Evolutionary conservation across 64 coral and sea anemone genomes (phyloP).

Genomic region (Catalaphyllia jardinei): DNA sequence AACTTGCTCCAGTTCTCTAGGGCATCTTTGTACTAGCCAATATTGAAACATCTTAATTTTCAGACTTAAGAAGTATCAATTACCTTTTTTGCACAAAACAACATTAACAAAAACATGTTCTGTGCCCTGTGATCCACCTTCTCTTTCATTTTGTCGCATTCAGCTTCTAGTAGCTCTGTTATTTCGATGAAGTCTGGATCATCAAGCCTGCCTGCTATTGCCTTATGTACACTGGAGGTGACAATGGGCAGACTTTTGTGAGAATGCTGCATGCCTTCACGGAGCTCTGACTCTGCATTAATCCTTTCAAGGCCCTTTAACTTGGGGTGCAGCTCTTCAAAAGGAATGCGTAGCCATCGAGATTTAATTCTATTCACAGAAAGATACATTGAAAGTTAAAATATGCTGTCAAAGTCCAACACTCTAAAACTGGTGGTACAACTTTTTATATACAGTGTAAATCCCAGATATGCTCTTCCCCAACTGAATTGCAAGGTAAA

Average conservation of each 20-base stretch:
- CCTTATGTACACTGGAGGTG: neutral
- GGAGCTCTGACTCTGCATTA: neutral
- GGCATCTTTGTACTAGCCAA: too few species aligned
- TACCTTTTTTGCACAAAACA: neutral
- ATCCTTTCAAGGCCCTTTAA: constrained; percentile 1
- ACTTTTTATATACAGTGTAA: too few species aligned
- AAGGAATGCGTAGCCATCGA: constrained; percentile 16
- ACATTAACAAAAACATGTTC: constrained; percentile 1
- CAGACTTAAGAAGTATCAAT: neutral
- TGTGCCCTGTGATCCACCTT: neutral
- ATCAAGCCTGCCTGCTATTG: neutral
- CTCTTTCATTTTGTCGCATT: neutral
- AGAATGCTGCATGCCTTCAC: neutral
- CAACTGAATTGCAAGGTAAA: too few species aligned
- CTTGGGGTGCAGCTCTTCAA: constrained; percentile 28
- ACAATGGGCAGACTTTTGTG: constrained; percentile 32
- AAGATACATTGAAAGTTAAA: too few species aligned
- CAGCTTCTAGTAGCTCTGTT: neutral
- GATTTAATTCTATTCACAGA: neutral
- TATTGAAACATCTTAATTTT: too few species aligned
- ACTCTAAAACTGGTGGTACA: too few species aligned
- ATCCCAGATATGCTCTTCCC: too few species aligned
- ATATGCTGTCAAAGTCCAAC: too few species aligned
- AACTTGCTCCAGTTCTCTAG: too few species aligned
- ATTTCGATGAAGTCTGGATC: neutral